phyloP scores from a whole-genome alignment of 2,113 vertebrate genomes.

The Sinocyclocheilus anshuiensis region DNA sequence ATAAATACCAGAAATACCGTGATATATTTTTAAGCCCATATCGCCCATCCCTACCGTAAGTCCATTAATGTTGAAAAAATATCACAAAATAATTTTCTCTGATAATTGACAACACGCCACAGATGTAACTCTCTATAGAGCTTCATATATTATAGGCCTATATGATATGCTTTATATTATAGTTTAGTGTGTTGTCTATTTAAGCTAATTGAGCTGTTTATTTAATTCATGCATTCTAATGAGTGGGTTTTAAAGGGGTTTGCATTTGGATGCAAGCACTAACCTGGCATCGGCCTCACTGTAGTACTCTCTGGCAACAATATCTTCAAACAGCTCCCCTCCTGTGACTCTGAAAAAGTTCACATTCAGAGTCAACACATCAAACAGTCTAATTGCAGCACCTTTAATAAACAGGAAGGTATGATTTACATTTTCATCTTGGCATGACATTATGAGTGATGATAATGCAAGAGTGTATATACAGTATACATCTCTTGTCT shows the following conservation, averaged over 20 bases:
- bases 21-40: too few relatives aligned
- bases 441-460: not conserved
- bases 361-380: conserved; percentile 28
- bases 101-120: not conserved
- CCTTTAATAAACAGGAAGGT: not conserved
- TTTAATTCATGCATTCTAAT: not conserved
- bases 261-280: conserved; percentile 65
- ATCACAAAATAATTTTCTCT: not conserved
- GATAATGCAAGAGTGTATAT: conserved; percentile 54
- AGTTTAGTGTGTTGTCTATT: not conserved
- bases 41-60: not conserved
- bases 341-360: conserved; percentile 84
- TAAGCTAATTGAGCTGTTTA: not conserved
- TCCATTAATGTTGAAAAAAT: not conserved
- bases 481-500: too few relatives aligned
- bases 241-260: not conserved
- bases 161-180: not conserved
- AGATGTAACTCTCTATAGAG: not conserved
- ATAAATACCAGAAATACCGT: too few relatives aligned
- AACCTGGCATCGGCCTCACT: conserved; percentile 94
- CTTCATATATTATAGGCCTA: not conserved
- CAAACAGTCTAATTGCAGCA: not conserved
- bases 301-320: conserved; percentile 92
- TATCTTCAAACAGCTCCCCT: conserved; percentile 92
- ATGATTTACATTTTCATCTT: not conserved